Evolutionary conservation across 2,113 vertebrate species (phyloP), one percentile per base, ranked within the genome.

Genomic region (Opisthocomus hoazin): DNA sequence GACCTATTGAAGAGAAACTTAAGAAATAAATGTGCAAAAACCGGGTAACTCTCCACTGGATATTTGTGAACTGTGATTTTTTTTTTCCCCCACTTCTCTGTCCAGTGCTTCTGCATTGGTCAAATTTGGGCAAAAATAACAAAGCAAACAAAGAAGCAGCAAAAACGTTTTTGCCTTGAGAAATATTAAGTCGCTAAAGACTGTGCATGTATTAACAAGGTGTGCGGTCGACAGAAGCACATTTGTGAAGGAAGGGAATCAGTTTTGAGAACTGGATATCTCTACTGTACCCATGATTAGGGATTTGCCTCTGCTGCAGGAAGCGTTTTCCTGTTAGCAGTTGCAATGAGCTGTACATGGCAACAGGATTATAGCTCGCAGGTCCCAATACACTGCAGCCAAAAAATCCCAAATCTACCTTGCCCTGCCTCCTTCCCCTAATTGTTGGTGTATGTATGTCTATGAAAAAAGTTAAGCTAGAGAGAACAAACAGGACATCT

Each of bases 51-150:
- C 6, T 74, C 9, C 26, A 43, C 7, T 19, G 26, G 76, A 18
- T 53, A 43, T 70, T 68, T 66, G n/a, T 66, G 75, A 71, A 32
- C 23, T 22, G 1, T 29, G 9, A 17, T 41, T 71, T 50, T n/a
- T 39, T 34, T 41, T 5, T 46, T 6, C 0, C 1, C 1, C 8
- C 10, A 27, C 0, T 20, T 61, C 53, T 82, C 32, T 82, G 51
- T 57, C 51, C 41, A 48, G 9, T 45, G 46, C 27, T 79, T 78
- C 41, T 73, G 27, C 15, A 5, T 37, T 88, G 56, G 29, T 56
- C 51, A 54, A 24, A 79, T 53, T 30, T 61, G 61, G 51, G 34
- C 27, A 58, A 75, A 92, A 85, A 50, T 41, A 69, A 50, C 11
- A 21, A n/a, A n/a, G n/a, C n/a, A n/a, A n/a, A n/a, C n/a, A n/a